Evolutionary conservation across 2,113 vertebrate species (phyloP), one percentile per base, ranked within the genome.

Genomic region (Larimichthys polyactis): DNA sequence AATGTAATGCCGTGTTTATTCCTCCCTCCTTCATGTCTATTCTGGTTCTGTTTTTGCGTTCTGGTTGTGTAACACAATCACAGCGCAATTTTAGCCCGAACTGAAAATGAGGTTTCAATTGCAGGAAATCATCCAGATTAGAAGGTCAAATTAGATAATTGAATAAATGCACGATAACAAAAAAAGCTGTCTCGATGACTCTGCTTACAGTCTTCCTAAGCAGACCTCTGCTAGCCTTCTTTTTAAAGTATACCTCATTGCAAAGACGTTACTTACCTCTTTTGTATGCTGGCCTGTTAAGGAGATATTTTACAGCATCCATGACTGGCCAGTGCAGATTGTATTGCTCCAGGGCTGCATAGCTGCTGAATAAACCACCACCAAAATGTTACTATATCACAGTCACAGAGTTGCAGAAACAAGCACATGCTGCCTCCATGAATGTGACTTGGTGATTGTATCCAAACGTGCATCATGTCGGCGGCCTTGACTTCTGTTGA

Each of bases 361-460:
- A 36, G 76, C 52, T 54, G 77, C 79, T 66, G 59, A 57, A 65
- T 16, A 51, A 73, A 75, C 51, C 27, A 57, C 40, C 24, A 17
- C 11, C 3, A 70, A 65, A 2, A 79, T 78, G 71, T 58, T 60
- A 44, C 27, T 27, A 11, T 55, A 11, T n/a, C 71, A 90, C 71
- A 80, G 79, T 69, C 71, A 75, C 65, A 67, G 74, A 84, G 81
- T 81, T 75, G 49, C 81, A 78, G 55, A 81, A 81, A 67, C 40
- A 65, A 20, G 62, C 36, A 70, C 69, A 87, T 12, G 22, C 44
- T 68, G 59, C 65, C 60, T 55, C 73, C 44, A 22, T 19, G 49
- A 84, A 71, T 57, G 5, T 60, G 58, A 60, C 57, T 52, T 24
- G n/a, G n/a, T 32, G 29, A 57, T 29, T 75, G 40, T 58, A 74